Percentiles rank a stretch among this genome's conserved stretches.
Evolutionary conservation across 2,113 vertebrate species (phyloP).

Genomic region (Athene cunicularia): DNA sequence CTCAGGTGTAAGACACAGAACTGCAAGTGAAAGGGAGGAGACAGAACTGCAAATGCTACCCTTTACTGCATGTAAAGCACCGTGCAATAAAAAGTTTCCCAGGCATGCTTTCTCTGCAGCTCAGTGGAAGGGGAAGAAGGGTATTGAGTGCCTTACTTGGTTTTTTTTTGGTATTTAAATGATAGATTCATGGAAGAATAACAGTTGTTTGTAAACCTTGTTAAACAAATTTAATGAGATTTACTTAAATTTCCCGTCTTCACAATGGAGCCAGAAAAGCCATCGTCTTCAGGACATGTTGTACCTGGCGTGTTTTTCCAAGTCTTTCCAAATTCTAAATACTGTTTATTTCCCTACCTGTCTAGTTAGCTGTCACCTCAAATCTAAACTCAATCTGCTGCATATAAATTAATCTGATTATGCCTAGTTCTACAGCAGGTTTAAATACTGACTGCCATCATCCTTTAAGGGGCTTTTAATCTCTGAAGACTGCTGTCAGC

Average conservation of each 20-base stretch:
- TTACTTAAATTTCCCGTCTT: background rate
- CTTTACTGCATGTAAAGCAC: background rate
- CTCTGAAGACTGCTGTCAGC: background rate
- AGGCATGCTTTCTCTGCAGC: background rate
- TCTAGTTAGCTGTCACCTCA: background rate
- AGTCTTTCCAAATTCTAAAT: background rate
- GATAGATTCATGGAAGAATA: background rate
- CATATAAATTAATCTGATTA: background rate
- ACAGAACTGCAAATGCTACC: background rate
- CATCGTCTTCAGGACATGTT: rapidly evolving
- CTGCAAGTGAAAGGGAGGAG: background rate
- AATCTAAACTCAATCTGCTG: background rate
- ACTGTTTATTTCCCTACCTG: background rate
- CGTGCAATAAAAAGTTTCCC: background rate
- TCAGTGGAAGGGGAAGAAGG: background rate
- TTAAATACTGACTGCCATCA: background rate
- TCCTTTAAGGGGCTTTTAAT: background rate
- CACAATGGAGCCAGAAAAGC: background rate
- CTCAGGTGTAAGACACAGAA: background rate
- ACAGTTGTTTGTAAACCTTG: background rate
- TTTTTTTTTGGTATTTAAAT: background rate
- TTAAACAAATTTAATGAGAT: background rate
- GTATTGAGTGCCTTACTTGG: background rate
- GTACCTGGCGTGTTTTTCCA: background rate
- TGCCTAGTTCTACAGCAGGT: background rate